A percentile compares a stretch with the other conserved stretches of the same genome.
Conservation (phyloP, 2,888 invertebrate genomes). For the Malthinus seriepunctatus region DNA sequence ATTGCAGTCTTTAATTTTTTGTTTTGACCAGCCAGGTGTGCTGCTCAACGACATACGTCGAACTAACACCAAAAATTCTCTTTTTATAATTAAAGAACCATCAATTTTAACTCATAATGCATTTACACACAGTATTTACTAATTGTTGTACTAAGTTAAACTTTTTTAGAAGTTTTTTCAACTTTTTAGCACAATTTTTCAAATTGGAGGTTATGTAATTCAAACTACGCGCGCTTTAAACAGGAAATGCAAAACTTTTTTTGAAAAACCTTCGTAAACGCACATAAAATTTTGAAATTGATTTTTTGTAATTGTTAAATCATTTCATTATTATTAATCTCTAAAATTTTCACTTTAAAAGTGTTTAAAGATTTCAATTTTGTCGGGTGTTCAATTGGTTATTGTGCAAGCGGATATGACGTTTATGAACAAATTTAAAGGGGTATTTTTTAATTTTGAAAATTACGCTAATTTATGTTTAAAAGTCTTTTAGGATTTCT, state of each 20-base stretch:
- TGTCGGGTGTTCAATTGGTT: not conserved
- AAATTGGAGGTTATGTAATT: not conserved
- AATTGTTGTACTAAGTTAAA: too few species aligned
- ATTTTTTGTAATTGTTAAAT: too few species aligned
- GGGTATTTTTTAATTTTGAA: not conserved
- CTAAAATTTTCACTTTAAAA: too few species aligned
- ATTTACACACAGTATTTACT: too few species aligned
- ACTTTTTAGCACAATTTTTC: too few species aligned
- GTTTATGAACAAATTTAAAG: not conserved
- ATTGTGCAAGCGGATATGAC: too few species aligned
- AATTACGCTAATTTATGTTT: not conserved
- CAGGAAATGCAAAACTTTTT: not conserved
- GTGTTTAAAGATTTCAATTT: too few species aligned
- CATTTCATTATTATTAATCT: too few species aligned
- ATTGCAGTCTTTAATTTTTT: not conserved
- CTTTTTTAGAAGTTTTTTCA: too few species aligned
- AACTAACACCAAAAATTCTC: not conserved
- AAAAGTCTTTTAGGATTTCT: not conserved
- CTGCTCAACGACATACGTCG: not conserved
- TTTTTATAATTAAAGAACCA: too few species aligned
- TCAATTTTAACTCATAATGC: too few species aligned
- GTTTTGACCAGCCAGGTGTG: not conserved
- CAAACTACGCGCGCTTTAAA: not conserved
- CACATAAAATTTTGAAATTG: too few species aligned
- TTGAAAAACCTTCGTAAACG: not conserved